Base-by-base conservation (phyloP, 2,888 invertebrate species). In the Tridacna crocea region DNA sequence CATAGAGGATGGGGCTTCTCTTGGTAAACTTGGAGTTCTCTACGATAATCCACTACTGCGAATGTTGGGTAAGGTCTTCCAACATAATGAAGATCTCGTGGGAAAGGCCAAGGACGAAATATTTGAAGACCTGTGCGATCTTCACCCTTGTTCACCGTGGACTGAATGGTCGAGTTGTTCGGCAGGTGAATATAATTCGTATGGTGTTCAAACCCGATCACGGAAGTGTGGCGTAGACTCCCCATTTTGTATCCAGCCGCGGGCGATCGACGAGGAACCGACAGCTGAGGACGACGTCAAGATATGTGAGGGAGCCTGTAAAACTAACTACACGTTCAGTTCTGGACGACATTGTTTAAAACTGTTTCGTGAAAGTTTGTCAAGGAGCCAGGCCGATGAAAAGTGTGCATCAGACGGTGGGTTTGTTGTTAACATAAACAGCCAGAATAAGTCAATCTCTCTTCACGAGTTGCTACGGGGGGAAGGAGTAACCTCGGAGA, bases 81-180 rank as follows among this genome's bases (percentile, higher is more conserved):
- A n/a, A 24, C 63, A 63, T 24, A 63, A 4, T 13, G 63, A 63
- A 10, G 63, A 24, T n/a, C 24, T 63, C 3, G 63, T 63, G 1
- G 22, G 24, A 10, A 19, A 63, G 24, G 63, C 22, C 13, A 63
- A 63, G 17, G 24, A 63, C n/a, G 63, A 63, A 24, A 63, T 63
- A 19, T 63, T 63, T 24, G 63, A 63, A 24, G 63, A 63, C 24
- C 15, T 63, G 15, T 63, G 63, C 10, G 24, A 63, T 10, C 24
- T 63, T 13, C 63, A 63, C 24, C 63, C 63, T 0, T 63, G 63
- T 24, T 22, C n/a, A 10, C 63, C 63, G 1, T 63, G 63, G 63
- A n/a, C 63, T n/a, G 63, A 63, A 24, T 63, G 63, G 63, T 63
- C 63, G 17, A 24, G 15, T 10, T 63, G 63, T 24, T 22, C 63